phyloP scores from a whole-genome alignment of 2,888 invertebrate genomes.

The Pollenia labialis region DNA sequence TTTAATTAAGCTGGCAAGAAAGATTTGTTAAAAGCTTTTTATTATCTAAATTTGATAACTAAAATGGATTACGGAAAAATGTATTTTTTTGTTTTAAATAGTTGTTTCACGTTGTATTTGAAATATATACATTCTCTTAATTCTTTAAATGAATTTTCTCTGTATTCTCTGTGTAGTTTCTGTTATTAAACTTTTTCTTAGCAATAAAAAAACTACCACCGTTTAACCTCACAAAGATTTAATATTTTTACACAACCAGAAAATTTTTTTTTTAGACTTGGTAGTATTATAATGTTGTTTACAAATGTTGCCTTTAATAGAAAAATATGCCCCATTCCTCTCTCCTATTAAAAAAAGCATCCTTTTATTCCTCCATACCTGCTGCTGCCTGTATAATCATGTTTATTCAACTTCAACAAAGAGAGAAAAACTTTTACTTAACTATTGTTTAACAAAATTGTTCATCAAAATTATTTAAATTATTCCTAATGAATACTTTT shows the following conservation, averaged over 20 bases:
- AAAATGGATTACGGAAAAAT: background rate
- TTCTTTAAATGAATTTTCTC: background rate
- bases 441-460: background rate
- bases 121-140: background rate
- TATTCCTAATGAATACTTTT: constrained; percentile 43
- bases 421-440: constrained; percentile 13
- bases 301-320: constrained; percentile 51
- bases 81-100: background rate
- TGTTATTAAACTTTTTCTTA: background rate
- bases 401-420: constrained; percentile 11
- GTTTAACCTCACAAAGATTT: background rate
- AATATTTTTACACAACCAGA: background rate
- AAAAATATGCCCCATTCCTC: background rate
- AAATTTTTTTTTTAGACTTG: constrained; percentile 19
- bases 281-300: constrained; percentile 54
- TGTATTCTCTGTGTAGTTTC: constrained; percentile 5
- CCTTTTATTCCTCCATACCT: constrained; percentile 36
- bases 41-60: background rate
- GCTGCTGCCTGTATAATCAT: constrained; percentile 44
- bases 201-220: constrained; percentile 20
- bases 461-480: constrained; percentile 3
- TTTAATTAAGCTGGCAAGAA: too few relatives aligned
- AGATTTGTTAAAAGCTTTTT: too few relatives aligned
- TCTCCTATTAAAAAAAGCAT: background rate
- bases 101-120: background rate